Evolutionary conservation across 2,888 invertebrate species (phyloP).

Genomic region (Callimorpha dominula): DNA sequence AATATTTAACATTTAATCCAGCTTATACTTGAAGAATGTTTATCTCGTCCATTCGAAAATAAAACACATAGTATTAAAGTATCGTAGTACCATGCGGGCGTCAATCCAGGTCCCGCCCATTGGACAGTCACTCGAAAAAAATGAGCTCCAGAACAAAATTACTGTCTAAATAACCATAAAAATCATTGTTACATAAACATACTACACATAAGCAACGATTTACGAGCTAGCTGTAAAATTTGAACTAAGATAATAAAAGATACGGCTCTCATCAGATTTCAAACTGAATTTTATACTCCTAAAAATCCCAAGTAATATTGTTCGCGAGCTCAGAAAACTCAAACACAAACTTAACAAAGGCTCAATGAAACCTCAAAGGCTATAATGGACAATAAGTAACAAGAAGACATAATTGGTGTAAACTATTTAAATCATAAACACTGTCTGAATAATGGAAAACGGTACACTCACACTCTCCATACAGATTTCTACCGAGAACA

Average conservation of each 20-base stretch:
- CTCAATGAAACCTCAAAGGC: constrained; percentile 65
- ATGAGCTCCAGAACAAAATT: constrained; percentile 66
- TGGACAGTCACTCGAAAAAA: constrained; percentile 66
- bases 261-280: constrained; percentile 18
- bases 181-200: constrained; percentile 33
- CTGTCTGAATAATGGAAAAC: constrained; percentile 60
- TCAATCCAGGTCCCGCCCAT: constrained; percentile 69
- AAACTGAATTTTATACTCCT: constrained; percentile 18
- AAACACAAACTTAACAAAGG: constrained; percentile 70
- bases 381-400: constrained; percentile 55
- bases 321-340: constrained; percentile 66
- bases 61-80: constrained; percentile 43
- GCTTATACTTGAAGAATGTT: constrained; percentile 13
- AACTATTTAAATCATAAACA: constrained; percentile 51
- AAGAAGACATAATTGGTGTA: constrained; percentile 53
- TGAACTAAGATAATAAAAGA: constrained; percentile 25
- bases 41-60: constrained; percentile 6
- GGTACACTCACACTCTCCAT: constrained; percentile 56
- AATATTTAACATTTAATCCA: constrained; percentile 34
- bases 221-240: constrained; percentile 26
- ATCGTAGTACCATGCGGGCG: constrained; percentile 68
- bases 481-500: constrained; percentile 65
- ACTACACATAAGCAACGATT: constrained; percentile 31
- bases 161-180: constrained; percentile 47
- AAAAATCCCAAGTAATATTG: constrained; percentile 51